Conservation (phyloP, 30 jellyfish, hydroid and myxozoan species). For the Turritopsis rubra region DNA sequence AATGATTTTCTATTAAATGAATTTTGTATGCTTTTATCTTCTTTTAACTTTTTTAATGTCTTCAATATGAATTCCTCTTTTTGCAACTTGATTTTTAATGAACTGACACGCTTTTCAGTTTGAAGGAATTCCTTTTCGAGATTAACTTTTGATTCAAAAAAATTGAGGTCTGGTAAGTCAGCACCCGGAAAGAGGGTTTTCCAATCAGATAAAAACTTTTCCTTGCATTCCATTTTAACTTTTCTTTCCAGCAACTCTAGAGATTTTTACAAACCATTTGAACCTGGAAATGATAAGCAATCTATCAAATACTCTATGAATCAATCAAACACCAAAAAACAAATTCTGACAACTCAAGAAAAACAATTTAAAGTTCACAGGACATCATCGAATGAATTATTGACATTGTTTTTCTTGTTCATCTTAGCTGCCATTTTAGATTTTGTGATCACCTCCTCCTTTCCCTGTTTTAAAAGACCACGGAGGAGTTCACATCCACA, state of each 20-base stretch:
- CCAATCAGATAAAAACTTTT: conserved; percentile 70
- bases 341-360: not conserved
- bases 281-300: no score
- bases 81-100: conserved; percentile 33
- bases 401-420: not conserved
- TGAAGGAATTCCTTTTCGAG: conserved; percentile 44
- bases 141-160: conserved; percentile 35
- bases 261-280: not conserved
- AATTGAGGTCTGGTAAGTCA: conserved; percentile 56
- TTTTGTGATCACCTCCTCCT: not conserved
- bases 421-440: not conserved
- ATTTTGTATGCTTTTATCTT: not conserved
- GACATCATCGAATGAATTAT: not conserved
- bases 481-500: not conserved
- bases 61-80: conserved; percentile 59
- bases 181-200: conserved; percentile 54
- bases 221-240: conserved; percentile 43
- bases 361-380: not conserved
- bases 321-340: not conserved
- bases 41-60: conserved; percentile 30
- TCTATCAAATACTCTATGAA: not conserved
- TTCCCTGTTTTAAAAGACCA: not conserved
- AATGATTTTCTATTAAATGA: conserved; percentile 6
- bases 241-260: not conserved
- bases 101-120: conserved; percentile 37